Conservation (phyloP, 1,140 invertebrate species). For the Lineus longissimus region DNA sequence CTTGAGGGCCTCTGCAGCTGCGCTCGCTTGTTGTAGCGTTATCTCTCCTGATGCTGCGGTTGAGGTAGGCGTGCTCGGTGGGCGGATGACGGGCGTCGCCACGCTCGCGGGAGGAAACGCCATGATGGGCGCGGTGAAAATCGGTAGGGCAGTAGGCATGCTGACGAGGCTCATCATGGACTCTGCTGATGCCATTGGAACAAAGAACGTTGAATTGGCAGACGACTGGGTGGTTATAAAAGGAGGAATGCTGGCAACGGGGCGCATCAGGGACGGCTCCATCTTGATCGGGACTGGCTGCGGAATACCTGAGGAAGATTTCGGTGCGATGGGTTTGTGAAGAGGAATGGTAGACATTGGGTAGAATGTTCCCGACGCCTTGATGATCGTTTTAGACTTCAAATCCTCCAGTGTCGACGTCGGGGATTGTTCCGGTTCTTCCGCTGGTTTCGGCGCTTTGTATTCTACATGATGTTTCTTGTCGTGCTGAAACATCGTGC, state of each 20-base stretch:
- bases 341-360: conserved; percentile 71
- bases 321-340: conserved; percentile 1
- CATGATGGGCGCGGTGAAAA: conserved; percentile 11
- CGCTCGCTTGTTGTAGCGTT: not conserved
- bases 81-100: conserved; percentile 19
- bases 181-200: conserved; percentile 6
- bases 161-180: conserved; percentile 16
- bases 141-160: not conserved
- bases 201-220: conserved; percentile 17
- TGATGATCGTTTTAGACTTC: conserved; percentile 64
- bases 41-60: not conserved
- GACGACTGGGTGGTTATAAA: conserved; percentile 10
- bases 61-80: conserved; percentile 13
- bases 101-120: conserved; percentile 18
- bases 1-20: not conserved
- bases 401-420: conserved; percentile 16
- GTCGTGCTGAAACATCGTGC: conserved; percentile 71
- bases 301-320: too few species aligned
- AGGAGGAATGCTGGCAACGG: conserved; percentile 9
- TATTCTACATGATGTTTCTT: conserved; percentile 53
- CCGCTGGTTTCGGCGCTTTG: conserved; percentile 15
- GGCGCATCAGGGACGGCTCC: conserved; percentile 11
- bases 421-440: conserved; percentile 20
- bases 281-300: not conserved
- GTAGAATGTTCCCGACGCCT: conserved; percentile 88